phyloP scores from a whole-genome alignment of 2,113 vertebrate genomes.

The Anolis sagrei region DNA sequence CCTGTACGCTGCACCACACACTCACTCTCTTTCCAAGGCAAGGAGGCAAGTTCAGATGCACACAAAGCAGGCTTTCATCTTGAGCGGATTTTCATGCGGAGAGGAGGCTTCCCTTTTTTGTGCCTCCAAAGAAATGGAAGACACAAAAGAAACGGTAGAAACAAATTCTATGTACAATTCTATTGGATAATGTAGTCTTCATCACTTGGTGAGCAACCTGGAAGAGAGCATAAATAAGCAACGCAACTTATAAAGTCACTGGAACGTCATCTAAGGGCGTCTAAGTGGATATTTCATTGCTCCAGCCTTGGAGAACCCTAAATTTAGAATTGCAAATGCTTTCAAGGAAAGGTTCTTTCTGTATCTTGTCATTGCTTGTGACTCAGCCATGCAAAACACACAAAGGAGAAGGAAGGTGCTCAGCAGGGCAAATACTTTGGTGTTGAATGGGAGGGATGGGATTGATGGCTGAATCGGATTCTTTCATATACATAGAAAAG shows the following conservation, averaged over 20 bases:
- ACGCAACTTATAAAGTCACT: background rate
- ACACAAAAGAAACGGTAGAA: too few species aligned
- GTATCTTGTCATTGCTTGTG: background rate
- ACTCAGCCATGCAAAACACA: background rate
- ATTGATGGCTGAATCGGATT: background rate
- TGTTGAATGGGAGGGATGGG: too few species aligned
- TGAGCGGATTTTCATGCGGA: too few species aligned
- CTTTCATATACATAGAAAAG: background rate
- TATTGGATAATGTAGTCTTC: too few species aligned
- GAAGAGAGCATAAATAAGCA: background rate
- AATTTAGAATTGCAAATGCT: background rate
- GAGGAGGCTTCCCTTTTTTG: too few species aligned
- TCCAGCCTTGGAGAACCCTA: background rate
- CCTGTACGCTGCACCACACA: too few species aligned
- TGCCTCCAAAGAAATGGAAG: too few species aligned
- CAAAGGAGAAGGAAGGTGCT: background rate
- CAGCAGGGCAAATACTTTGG: background rate
- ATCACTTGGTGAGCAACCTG: background rate
- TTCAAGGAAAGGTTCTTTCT: background rate
- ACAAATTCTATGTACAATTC: too few species aligned
- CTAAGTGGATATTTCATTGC: background rate
- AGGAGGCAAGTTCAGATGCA: too few species aligned
- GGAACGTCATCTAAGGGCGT: background rate
- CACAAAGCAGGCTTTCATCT: too few species aligned
- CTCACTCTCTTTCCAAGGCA: too few species aligned